Percentiles rank a stretch among this genome's conserved stretches.
phyloP scores from a whole-genome alignment of 2,113 vertebrate genomes.

The Ammospiza caudacuta region DNA sequence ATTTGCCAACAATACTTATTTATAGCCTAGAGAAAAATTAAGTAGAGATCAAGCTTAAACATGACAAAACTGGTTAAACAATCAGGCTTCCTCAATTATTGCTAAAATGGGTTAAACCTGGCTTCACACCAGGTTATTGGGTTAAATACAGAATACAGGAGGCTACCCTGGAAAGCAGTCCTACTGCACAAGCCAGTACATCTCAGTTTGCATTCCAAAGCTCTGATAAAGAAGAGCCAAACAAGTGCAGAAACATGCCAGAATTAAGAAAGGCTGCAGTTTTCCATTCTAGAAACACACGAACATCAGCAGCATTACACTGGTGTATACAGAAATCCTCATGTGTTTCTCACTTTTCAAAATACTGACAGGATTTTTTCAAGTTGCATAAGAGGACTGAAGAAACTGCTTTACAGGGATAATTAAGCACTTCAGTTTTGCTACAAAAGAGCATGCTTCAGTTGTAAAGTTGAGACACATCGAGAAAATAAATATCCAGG shows the following conservation, averaged over 20 bases:
- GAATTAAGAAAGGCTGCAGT: not conserved
- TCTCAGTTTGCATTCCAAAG: not conserved
- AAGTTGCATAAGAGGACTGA: not conserved
- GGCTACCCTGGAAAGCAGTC: not conserved
- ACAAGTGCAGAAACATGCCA: accelerated
- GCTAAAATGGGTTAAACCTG: not conserved
- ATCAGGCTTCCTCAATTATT: not conserved
- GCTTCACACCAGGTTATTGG: not conserved
- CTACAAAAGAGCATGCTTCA: not conserved
- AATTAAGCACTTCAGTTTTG: not conserved
- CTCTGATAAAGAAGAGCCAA: not conserved
- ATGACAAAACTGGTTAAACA: not conserved
- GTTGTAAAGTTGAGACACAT: not conserved
- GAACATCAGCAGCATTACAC: not conserved
- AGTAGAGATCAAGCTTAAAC: not conserved
- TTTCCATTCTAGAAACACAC: not conserved
- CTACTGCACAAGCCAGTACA: not conserved
- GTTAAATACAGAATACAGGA: not conserved
- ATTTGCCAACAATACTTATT: not conserved
- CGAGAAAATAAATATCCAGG: not conserved
- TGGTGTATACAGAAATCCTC: accelerated
- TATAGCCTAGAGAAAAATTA: not conserved
- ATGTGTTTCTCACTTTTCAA: not conserved
- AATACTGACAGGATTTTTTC: not conserved
- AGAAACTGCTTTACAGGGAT: not conserved